A percentile compares a stretch with the other conserved stretches of the same genome.
Evolutionary conservation across 2,113 vertebrate genomes (phyloP).

Genomic region (Sus scrofa): DNA sequence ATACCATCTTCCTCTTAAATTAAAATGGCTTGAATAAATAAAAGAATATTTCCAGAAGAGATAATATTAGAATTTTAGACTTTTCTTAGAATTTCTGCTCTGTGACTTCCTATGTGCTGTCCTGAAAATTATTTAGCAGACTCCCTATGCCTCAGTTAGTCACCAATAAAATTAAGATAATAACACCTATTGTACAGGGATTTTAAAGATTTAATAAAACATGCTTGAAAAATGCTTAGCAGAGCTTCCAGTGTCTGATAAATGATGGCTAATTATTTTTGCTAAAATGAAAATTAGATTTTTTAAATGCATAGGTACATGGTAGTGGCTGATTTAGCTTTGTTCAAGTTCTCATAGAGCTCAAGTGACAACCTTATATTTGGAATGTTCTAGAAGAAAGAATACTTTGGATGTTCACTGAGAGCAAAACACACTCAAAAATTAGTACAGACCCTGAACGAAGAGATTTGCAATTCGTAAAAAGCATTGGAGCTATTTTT

Average conservation of each 20-base stretch:
- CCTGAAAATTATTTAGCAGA: neutral
- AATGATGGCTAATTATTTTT: slow-evolving; percentile 16
- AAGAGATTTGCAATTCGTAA: neutral
- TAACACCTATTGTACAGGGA: neutral
- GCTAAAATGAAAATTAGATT: neutral
- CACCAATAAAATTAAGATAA: slow-evolving; percentile 36
- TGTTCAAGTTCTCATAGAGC: neutral
- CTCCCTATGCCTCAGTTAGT: neutral
- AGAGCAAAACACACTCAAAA: neutral
- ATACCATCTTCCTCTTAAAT: neutral
- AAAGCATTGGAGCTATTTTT: neutral
- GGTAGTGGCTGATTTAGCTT: neutral
- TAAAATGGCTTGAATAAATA: slow-evolving; percentile 18
- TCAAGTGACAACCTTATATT: slow-evolving; percentile 4
- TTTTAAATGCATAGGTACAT: neutral
- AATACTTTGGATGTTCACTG: neutral
- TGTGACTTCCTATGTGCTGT: neutral
- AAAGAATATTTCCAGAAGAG: neutral
- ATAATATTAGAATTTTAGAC: neutral
- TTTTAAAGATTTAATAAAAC: slow-evolving; percentile 32
- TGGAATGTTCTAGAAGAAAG: neutral
- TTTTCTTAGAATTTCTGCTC: neutral
- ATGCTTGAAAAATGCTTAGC: neutral
- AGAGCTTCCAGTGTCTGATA: neutral
- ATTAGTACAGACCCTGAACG: neutral